Evolutionary conservation across 2,113 vertebrate species (phyloP), one percentile per base, ranked within the genome.

Genomic region (Eublepharis macularius): DNA sequence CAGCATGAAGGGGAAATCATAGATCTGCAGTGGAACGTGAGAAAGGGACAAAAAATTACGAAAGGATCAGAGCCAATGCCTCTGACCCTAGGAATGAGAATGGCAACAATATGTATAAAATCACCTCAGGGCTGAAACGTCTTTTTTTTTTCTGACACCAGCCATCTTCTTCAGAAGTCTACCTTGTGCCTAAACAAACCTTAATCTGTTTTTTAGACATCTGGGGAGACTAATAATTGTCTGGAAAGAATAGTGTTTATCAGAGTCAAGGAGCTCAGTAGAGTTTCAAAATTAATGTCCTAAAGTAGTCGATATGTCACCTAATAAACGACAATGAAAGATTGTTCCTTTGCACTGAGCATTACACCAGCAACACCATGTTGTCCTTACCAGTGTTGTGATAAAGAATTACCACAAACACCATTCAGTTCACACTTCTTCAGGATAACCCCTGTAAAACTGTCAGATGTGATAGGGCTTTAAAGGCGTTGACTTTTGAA

Each of bases 371-470:
- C 19, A 93, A 80, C 81, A 90, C 87, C 84, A 93, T 85, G 82
- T 84, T 91, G 94, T 84, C 4, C 0, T 94, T 91, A 94, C 86
- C 70, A 65, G 83, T 87, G 85, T 78, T 83, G 34, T 89, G 90
- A 91, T 85, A 91, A 91, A 34, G 86, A 94, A 87, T 76, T 57
- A 89, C 73, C 77, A 68, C 83, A 80, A 91, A 78, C 86, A 75
- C 90, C 84, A 81, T 88, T 93, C 74, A 7, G 7, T 90, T 91
- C 69, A 83, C 75, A 81, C 69, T 85, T 76, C 84, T 87, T 87
- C 79, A 82, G 92, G 94, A 95, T 78, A 91, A 86, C 77, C 39
- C 89, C 51, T 80, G 92, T 89, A 83, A 47, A 76, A 21, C 75
- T 2, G 1, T 74, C 83, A 78, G 66, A 47, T 16, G 17, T 81